phyloP scores from a whole-genome alignment of 2,797 vertebrate species.

The Spinibarbus caldwelli region DNA sequence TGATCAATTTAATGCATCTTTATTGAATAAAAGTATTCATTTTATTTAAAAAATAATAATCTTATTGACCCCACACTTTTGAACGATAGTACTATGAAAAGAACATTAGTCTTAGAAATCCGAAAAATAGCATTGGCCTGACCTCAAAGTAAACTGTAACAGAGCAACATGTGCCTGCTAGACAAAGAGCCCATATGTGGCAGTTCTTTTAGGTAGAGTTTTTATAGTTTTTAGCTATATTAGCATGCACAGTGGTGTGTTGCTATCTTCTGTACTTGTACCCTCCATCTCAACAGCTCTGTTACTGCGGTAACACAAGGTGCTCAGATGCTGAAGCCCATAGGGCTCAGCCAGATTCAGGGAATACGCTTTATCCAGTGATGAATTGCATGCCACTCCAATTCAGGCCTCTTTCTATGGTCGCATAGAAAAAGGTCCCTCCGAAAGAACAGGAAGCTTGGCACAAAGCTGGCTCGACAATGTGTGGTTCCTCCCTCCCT shows the following conservation, averaged over 20 bases:
- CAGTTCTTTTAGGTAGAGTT: conserved; percentile 21
- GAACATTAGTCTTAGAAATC: not conserved
- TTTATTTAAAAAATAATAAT: not conserved
- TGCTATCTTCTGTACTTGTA: conserved; percentile 63
- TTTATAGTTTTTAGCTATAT: conserved; percentile 57
- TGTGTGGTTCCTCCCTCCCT: conserved; percentile 61
- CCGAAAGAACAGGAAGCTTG: conserved; percentile 75
- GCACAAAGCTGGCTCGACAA: conserved; percentile 72
- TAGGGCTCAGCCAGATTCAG: conserved; percentile 58
- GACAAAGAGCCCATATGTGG: conserved; percentile 13
- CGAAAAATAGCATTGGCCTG: not conserved
- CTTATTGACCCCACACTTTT: not conserved
- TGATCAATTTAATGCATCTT: not conserved
- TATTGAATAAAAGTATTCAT: not conserved
- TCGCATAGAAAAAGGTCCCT: conserved; percentile 68
- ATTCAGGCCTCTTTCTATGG: conserved; percentile 67
- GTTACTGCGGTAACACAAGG: conserved; percentile 77
- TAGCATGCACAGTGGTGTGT: conserved; percentile 64
- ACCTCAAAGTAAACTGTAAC: conserved; percentile 6
- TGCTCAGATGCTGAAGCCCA: conserved; percentile 60
- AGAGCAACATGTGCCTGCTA: not conserved
- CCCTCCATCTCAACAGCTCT: conserved; percentile 56
- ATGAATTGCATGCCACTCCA: conserved; percentile 54
- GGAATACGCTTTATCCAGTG: conserved; percentile 63
- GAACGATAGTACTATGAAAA: not conserved